Evolutionary conservation across 1,140 invertebrate genomes (phyloP), one percentile per base, ranked within the genome.

Genomic region (Lamellibrachia luymesi): DNA sequence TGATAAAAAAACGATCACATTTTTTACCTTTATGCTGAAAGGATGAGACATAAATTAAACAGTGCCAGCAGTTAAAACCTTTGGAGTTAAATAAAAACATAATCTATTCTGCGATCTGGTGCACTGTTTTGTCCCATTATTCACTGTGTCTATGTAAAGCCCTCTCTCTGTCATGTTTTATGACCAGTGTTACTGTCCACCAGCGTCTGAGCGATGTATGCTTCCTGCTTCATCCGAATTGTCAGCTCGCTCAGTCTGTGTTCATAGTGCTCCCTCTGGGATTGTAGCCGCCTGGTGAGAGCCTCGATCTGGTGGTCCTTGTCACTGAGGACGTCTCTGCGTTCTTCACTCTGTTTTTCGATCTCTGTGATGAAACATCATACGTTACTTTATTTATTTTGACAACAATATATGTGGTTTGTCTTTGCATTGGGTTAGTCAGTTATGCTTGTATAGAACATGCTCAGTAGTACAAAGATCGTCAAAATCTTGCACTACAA

Each of bases 301-400:
- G 49, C 49, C 92, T 92, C 51, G 92, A 92, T 52, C 56, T 92
- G 7, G 10, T 51, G 92, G 49, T 92, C 56, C 51, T 92, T 92
- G 10, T 49, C 51, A 13, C 25, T 22, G 51, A 92, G 56, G 51
- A 49, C 10, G 10, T 92, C 92, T 38, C 5, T 64, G 38, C 56
- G 92, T 10, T 50, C 51, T 52, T 92, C 51, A 38, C 51, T 13
- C 51, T 92, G 92, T n/a, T 92, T 56, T 56, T 92, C 51, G 7
- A 56, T 92, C 25, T 92, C 92, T 92, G 38, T 52, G 25, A 51
- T 13, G 51, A 6, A 52, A 51, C 10, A 92, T 7, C 52, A 38
- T 49, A 17, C 38, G 13, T 38, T 91, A 17, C 50, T 38, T 38
- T 38, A 22, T n/a, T 50, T 52, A 50, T 50, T 92, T 92, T 92